Evolutionary conservation across 2,888 invertebrate species (phyloP).

Genomic region (Fragum sueziense): DNA sequence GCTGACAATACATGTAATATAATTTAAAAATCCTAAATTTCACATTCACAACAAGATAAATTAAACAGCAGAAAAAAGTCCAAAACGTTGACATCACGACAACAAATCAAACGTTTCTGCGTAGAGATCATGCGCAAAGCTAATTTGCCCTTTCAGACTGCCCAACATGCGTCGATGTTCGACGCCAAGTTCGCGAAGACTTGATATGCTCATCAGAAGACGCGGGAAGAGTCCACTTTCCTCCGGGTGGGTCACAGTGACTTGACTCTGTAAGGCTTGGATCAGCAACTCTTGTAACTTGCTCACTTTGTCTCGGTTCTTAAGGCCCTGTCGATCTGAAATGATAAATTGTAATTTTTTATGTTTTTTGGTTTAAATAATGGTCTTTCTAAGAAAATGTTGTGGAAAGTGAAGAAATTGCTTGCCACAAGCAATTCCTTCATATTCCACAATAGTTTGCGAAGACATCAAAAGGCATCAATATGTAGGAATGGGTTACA

Average conservation of each 20-base stretch:
- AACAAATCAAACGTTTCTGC: slow-evolving; percentile 80
- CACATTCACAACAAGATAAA: slow-evolving; percentile 2
- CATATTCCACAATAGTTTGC: not conserved
- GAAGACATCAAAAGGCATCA: no score
- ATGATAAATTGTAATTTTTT: not conserved
- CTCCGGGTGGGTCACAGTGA: slow-evolving; percentile 75
- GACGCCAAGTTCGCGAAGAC: slow-evolving; percentile 80
- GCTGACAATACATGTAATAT: not conserved
- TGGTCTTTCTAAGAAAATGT: not conserved
- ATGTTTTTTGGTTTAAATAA: not conserved
- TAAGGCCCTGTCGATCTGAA: slow-evolving; percentile 79
- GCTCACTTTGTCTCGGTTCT: slow-evolving; percentile 79
- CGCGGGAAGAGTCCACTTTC: slow-evolving; percentile 79
- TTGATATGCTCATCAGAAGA: slow-evolving; percentile 81
- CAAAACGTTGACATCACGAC: slow-evolving; percentile 55
- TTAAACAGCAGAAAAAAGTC: slow-evolving; percentile 2
- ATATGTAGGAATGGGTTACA: not conserved
- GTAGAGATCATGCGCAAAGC: slow-evolving; percentile 78
- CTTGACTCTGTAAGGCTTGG: slow-evolving; percentile 79
- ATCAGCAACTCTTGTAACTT: slow-evolving; percentile 80
- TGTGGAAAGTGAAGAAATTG: not conserved
- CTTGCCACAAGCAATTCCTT: not conserved
- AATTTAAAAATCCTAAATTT: not conserved
- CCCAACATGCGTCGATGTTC: slow-evolving; percentile 80
- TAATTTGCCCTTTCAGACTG: slow-evolving; percentile 78